Percentiles rank a stretch among this genome's conserved stretches.
Evolutionary conservation across 2,797 vertebrate species (phyloP).

Genomic region (Takifugu rubripes): DNA sequence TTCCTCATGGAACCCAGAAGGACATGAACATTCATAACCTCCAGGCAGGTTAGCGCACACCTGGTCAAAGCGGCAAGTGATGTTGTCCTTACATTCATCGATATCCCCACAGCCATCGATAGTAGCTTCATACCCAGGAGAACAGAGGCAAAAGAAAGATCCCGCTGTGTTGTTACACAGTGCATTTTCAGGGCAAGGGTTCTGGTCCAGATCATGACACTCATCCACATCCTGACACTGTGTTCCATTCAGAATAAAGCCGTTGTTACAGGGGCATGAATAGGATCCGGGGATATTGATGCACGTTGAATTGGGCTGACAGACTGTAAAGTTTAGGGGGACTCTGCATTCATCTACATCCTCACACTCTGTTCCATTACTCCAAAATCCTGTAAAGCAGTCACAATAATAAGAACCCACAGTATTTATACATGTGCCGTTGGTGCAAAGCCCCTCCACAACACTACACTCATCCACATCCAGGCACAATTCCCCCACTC

Average conservation of each 20-base stretch:
- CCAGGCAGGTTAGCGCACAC: constrained; percentile 76
- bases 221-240: constrained; percentile 67
- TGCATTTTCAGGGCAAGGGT: constrained; percentile 66
- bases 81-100: constrained; percentile 70
- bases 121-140: constrained; percentile 55
- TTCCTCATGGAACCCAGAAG: constrained; percentile 65
- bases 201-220: constrained; percentile 34
- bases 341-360: constrained; percentile 78
- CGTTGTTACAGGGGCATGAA: constrained; percentile 70
- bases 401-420: constrained; percentile 76
- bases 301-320: constrained; percentile 69
- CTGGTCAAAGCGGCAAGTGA: constrained; percentile 73
- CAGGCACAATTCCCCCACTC: constrained; percentile 53
- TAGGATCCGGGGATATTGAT: constrained; percentile 74
- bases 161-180: constrained; percentile 74
- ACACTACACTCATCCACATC: constrained; percentile 76
- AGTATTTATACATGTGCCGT: constrained; percentile 75
- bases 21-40: constrained; percentile 71
- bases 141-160: constrained; percentile 70
- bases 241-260: constrained; percentile 64
- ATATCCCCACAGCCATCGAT: constrained; percentile 67
- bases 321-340: constrained; percentile 56
- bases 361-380: constrained; percentile 67
- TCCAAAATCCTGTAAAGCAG: constrained; percentile 74
- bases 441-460: constrained; percentile 53